Base-by-base conservation (phyloP, 2,797 vertebrate genomes). In the Steatocranus sp. region DNA sequence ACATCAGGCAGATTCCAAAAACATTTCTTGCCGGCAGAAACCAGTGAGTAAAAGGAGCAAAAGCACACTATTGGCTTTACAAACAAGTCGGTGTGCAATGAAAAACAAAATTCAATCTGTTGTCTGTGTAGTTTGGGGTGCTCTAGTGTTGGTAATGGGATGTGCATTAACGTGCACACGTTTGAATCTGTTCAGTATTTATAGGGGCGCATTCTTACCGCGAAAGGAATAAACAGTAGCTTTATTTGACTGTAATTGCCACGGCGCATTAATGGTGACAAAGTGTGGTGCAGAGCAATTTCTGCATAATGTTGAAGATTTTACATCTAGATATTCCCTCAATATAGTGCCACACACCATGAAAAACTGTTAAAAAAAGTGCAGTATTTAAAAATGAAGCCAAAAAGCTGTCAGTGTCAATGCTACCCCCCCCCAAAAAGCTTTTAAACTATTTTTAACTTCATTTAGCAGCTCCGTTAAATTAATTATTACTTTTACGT, bases 401-500 rank as follows among this genome's bases (percentile, higher is more conserved):
- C 25, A 56, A 78, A 73, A 17, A 63, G 74, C 36, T 76, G 81
- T 32, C 15, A 50, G 3, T 76, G 80, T 88, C 54, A 84, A 80
- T 3, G 1, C 14, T 27, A 56, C 73, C 8, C 77, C 5, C 41
- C 61, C 46, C 12, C 10, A 83, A 81, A 56, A 41, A 32, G 15
- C 17, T 83, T 84, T 81, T 53, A 46, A 85, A 79, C 15, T 68
- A 38, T 75, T 80, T 56, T 76, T 34, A n/a, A 82, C 61, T 76
- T 82, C 1, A 75, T 81, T 81, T 78, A 70, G 66, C 38, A 41
- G 50, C 63, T 80, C 36, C 18, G 79, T 85, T 89, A 78, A 75
- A 92, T 92, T 32, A 82, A 88, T 81, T 79, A 76, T 78, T 63
- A 87, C 46, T 76, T 76, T 20, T 46, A 23, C 82, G 78, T 86